Base-by-base conservation (phyloP, 2,113 vertebrate species). In the Pagrus major region DNA sequence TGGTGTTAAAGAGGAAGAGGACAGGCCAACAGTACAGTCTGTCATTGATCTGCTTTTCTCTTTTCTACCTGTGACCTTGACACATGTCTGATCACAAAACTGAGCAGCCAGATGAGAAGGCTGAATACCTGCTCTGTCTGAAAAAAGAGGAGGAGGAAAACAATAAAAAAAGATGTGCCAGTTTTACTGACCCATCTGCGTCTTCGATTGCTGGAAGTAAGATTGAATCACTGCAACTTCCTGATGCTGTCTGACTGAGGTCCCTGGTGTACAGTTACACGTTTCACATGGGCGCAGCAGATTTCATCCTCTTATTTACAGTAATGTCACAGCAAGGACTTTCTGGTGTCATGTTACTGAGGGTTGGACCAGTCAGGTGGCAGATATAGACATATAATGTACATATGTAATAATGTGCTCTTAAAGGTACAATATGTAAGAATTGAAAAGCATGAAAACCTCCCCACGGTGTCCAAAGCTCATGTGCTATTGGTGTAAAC, bases 241-340 rank as follows among this genome's bases (percentile, higher is more conserved):
- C 51, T 65, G 46, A 31, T 49, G 63, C 25, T 56, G 49, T 58
- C 29, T 63, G 52, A 20, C 66, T 47, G 20, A 58, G 44, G 27
- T 76, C 46, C 52, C 59, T 41, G 14, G 83, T 83, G 56, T 83
- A 69, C 51, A 27, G 81, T 86, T 88, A 76, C 81, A 74, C 54
- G 67, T 85, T 78, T 35, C 46, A 51, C 42, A 29, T 21, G n/a
- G 47, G 33, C 82, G 51, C 60, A 68, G 55, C 56, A 63, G 75
- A 42, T 58, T 85, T 58, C 56, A 16, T 72, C 66, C 55, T 65
- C 21, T 56, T 71, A 63, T 80, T 79, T 63, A 79, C 68, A 79
- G 66, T 64, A 83, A 83, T 63, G 86, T 84, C 78, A 87, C 56
- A 77, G 74, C 59, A 83, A 86, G 80, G 89, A 71, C 76, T 44